These are phyloP conservation scores for Argyrosomus japonicus DNA, from an alignment of 2,113 vertebrate species.

Conservation along the genomic window DNA sequence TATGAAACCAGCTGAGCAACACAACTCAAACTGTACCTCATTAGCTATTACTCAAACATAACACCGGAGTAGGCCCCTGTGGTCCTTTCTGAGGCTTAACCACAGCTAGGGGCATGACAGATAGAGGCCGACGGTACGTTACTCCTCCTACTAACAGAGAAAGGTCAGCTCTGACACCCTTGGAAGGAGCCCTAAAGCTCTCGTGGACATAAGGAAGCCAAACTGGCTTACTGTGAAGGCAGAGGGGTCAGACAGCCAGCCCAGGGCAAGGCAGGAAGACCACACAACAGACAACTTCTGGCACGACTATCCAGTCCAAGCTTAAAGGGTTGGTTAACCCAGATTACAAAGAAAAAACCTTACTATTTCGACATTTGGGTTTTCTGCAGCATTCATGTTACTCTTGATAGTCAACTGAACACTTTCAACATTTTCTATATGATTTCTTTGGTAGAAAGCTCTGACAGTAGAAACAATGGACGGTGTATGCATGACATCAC, in stretches of 20 bases:
- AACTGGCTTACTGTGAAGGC: slow-evolving; percentile 34
- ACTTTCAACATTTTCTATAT: neutral
- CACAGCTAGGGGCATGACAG: slow-evolving; percentile 45
- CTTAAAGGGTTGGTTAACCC: slow-evolving; percentile 17
- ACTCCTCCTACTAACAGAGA: slow-evolving; percentile 47
- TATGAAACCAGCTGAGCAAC: slow-evolving; percentile 30
- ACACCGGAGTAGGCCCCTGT: slow-evolving; percentile 33
- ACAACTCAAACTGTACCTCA: slow-evolving; percentile 39
- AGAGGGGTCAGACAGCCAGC: slow-evolving; percentile 39
- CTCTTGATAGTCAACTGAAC: too few relatives aligned
- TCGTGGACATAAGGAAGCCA: slow-evolving; percentile 49
- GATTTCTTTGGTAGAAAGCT: neutral
- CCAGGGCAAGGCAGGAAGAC: slow-evolving; percentile 39
- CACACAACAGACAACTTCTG: slow-evolving; percentile 26
- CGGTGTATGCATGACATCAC: too few relatives aligned
- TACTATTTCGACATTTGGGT: neutral
- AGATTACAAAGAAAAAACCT: neutral
- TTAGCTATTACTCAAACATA: slow-evolving; percentile 49
- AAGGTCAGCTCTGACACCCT: slow-evolving; percentile 68
- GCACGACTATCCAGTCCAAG: slow-evolving; percentile 10
- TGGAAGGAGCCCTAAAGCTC: slow-evolving; percentile 52
- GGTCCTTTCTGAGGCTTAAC: slow-evolving; percentile 49
- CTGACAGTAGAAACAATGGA: too few relatives aligned
- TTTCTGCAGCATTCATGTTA: neutral
- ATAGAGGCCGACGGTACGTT: slow-evolving; percentile 39